phyloP scores from a whole-genome alignment of 2,888 invertebrate species.

The Agonopterix subpropinquella region DNA sequence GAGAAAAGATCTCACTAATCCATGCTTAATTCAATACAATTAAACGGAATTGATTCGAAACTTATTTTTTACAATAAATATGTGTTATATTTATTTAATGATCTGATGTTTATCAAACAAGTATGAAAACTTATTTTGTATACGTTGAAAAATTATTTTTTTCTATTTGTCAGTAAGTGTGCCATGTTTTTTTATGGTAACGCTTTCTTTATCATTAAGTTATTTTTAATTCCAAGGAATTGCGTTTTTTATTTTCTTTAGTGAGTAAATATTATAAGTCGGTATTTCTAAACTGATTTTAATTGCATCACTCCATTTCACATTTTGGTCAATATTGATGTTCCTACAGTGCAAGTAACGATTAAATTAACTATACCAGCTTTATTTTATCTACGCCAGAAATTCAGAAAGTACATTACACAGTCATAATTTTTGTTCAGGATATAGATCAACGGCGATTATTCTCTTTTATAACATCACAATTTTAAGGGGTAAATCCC shows the following conservation, averaged over 20 bases:
- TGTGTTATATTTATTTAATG: slow-evolving; percentile 16
- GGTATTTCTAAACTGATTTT: too few species aligned
- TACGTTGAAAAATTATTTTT: neutral
- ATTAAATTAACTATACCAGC: too few species aligned
- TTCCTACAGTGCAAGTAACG: too few species aligned
- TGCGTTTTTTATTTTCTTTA: slow-evolving; percentile 27
- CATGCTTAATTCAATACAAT: neutral
- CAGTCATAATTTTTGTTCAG: too few species aligned
- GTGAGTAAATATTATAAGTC: slow-evolving; percentile 7
- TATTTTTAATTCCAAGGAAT: slow-evolving; percentile 25
- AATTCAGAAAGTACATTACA: too few species aligned
- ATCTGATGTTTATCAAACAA: slow-evolving; percentile 27
- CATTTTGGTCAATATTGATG: too few species aligned
- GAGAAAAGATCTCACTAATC: too few species aligned
- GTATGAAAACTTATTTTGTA: slow-evolving; percentile 12
- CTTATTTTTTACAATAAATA: slow-evolving; percentile 2
- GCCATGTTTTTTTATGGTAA: slow-evolving; percentile 29
- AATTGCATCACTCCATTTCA: too few species aligned
- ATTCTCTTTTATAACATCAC: too few species aligned
- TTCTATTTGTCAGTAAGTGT: slow-evolving; percentile 16
- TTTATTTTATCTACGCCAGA: too few species aligned
- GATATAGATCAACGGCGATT: too few species aligned
- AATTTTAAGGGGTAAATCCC: too few species aligned
- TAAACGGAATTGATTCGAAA: slow-evolving; percentile 2
- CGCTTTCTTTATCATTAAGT: slow-evolving; percentile 19